phyloP scores from a whole-genome alignment of 2,113 vertebrate genomes.

The Fukomys damarensis region DNA sequence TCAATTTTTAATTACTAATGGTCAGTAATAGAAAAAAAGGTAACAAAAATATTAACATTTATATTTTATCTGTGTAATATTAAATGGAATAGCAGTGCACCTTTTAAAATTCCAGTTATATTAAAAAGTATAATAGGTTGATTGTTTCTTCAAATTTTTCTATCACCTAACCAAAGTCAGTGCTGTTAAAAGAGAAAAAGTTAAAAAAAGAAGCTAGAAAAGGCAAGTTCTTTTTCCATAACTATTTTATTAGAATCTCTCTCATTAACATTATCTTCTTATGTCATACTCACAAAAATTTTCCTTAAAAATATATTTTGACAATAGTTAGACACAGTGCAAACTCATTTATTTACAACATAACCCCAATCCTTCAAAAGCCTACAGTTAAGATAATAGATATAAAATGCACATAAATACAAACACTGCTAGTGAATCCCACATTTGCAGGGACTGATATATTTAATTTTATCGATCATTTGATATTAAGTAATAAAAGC shows the following conservation, averaged over 20 bases:
- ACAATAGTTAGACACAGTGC: not conserved
- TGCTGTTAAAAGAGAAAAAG: not conserved
- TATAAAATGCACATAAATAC: not conserved
- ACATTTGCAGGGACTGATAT: not conserved
- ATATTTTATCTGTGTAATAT: not conserved
- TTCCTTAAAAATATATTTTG: slow-evolving; percentile 39
- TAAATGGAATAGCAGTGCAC: not conserved
- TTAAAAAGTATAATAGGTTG: not conserved
- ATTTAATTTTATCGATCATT: not conserved
- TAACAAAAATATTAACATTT: slow-evolving; percentile 25
- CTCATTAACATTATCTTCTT: not conserved
- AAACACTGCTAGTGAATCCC: not conserved
- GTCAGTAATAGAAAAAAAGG: slow-evolving; percentile 49
- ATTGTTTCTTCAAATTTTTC: not conserved
- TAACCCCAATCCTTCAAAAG: not conserved
- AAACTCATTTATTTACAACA: not conserved
- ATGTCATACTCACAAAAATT: not conserved
- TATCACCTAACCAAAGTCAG: not conserved
- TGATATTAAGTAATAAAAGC: slow-evolving; percentile 32
- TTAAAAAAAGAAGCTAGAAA: not conserved
- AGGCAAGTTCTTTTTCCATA: not conserved
- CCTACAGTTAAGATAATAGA: not conserved
- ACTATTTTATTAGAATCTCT: not conserved
- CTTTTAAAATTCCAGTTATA: slow-evolving; percentile 9
- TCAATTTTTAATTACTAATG: not conserved